Conservation (phyloP, 2,113 vertebrate genomes). For the Nothobranchius kuhntae region DNA sequence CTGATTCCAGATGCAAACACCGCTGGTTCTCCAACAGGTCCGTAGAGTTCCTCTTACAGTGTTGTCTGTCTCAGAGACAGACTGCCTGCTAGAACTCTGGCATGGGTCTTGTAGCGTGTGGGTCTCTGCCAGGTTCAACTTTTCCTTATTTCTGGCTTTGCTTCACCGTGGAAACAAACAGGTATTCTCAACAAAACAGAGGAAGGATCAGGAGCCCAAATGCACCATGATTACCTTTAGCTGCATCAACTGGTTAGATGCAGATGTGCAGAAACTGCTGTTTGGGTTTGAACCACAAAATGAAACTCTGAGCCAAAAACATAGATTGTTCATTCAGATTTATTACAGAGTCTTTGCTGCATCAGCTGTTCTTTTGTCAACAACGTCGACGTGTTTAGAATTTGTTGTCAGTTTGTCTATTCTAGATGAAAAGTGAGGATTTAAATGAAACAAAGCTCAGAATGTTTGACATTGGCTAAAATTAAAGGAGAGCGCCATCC, state of each 20-base stretch:
- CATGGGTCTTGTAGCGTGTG: slow-evolving; percentile 26
- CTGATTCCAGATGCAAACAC: slow-evolving; percentile 72
- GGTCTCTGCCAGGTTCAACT: slow-evolving; percentile 37
- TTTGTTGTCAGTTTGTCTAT: neutral
- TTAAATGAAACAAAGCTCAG: neutral
- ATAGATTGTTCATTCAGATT: neutral
- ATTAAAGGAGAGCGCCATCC: neutral
- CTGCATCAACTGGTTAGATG: neutral
- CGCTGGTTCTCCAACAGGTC: slow-evolving; percentile 35
- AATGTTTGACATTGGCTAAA: slow-evolving; percentile 3
- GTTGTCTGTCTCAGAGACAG: slow-evolving; percentile 50
- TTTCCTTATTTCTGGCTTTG: slow-evolving; percentile 25
- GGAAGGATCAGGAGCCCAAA: neutral
- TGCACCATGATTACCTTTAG: neutral
- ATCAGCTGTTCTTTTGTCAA: neutral
- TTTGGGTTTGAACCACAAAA: neutral
- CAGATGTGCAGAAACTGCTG: neutral
- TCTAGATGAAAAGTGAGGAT: neutral
- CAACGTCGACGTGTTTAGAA: neutral
- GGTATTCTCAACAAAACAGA: slow-evolving; percentile 22
- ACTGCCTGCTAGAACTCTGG: slow-evolving; percentile 48
- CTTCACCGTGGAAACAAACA: slow-evolving; percentile 27
- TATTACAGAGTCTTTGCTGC: neutral
- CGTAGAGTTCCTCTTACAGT: slow-evolving; percentile 24
- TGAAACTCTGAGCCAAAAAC: neutral